Evolutionary conservation across 2,797 vertebrate species (phyloP).

Genomic region (Chlorospingus flavigularis): DNA sequence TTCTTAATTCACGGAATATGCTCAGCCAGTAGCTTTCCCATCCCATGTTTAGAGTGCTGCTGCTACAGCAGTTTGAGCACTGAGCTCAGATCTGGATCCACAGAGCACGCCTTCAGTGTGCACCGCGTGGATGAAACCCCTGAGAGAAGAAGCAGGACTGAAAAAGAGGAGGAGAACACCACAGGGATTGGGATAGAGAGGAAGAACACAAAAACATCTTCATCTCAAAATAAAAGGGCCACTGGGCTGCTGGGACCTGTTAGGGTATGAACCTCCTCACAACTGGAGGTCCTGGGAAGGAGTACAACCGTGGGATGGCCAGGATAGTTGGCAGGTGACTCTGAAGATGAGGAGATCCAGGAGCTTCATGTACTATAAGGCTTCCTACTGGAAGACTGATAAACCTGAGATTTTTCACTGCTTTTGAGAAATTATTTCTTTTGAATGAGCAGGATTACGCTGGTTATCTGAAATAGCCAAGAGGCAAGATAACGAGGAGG

Average conservation of each 20-base stretch:
- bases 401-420: neutral
- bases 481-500: neutral
- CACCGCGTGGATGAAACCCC: accelerated
- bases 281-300: neutral
- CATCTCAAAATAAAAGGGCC: neutral
- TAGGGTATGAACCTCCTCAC: neutral
- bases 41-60: neutral
- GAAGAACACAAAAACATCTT: neutral
- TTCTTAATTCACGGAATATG: neutral
- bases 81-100: neutral
- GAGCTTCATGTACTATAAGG: neutral
- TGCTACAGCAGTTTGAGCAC: accelerated
- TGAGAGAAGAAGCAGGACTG: neutral
- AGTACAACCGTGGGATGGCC: neutral
- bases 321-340: neutral
- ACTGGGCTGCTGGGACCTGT: neutral
- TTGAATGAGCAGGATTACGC: neutral
- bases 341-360: neutral
- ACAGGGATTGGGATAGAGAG: neutral
- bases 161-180: neutral
- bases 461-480: neutral
- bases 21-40: neutral
- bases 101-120: neutral
- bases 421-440: neutral
- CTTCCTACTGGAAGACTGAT: neutral